A percentile compares a stretch with the other conserved stretches of the same genome.
phyloP scores from a whole-genome alignment of 1,140 invertebrate genomes.

The Trialeurodes vaporariorum region DNA sequence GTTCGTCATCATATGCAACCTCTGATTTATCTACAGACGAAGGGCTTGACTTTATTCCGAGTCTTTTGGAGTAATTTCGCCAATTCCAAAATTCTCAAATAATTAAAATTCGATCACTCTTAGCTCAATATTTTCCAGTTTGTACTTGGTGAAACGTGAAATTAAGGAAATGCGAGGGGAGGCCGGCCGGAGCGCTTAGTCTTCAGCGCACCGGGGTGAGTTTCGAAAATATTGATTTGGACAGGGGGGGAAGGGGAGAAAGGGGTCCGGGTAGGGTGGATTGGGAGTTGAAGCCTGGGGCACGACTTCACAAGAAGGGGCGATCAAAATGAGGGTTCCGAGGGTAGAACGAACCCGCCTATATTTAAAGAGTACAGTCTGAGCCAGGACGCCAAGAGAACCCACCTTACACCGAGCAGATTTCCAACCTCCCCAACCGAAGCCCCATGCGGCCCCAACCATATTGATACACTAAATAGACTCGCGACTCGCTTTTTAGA shows the following conservation, averaged over 20 bases:
- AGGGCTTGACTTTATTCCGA: no score
- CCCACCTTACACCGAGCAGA: no score
- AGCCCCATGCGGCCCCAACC: not conserved
- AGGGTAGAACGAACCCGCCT: not conserved
- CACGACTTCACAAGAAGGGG: not conserved
- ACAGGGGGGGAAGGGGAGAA: not conserved
- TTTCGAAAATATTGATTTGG: not conserved
- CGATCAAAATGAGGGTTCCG: not conserved
- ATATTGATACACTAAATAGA: constrained; percentile 1
- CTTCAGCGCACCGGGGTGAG: not conserved
- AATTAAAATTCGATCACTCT: no score
- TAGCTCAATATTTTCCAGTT: no score
- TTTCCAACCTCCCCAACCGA: not conserved
- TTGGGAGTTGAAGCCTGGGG: not conserved
- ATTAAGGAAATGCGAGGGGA: not conserved
- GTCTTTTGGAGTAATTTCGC: no score
- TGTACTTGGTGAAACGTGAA: not conserved
- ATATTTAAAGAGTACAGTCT: not conserved
- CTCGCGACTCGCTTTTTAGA: not conserved
- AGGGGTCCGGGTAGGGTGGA: not conserved
- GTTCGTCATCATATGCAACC: no score
- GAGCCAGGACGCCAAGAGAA: no score
- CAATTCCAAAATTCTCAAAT: no score
- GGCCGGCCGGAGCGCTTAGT: no score
- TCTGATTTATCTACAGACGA: no score